Evolutionary conservation across 2,797 vertebrate species (phyloP).

Genomic region (Pipistrellus pygmaeus): DNA sequence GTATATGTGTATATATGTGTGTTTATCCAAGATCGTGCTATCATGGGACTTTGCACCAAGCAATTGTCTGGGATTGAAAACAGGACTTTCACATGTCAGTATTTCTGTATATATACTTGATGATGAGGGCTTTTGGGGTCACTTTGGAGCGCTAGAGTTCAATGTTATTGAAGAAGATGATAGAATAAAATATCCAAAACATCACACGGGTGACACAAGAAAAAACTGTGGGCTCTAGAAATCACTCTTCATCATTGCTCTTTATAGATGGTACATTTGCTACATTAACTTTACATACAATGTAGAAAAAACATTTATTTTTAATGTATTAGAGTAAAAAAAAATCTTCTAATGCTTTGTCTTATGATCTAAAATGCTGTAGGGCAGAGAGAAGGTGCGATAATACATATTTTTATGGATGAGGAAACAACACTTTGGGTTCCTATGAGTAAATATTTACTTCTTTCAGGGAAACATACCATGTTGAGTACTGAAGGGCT

Average conservation of each 20-base stretch:
- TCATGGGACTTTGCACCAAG: neutral
- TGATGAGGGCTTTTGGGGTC: neutral
- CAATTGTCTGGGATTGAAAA: neutral
- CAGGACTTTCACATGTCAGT: neutral
- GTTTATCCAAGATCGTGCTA: neutral
- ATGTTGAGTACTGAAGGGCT: neutral
- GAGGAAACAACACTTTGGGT: neutral
- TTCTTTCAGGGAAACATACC: neutral
- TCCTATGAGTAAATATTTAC: neutral
- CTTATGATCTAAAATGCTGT: neutral
- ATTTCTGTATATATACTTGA: neutral
- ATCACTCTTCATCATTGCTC: neutral
- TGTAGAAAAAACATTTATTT: constrained; percentile 42
- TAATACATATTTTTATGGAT: constrained; percentile 2
- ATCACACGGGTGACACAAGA: neutral
- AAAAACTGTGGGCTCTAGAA: neutral
- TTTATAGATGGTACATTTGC: neutral
- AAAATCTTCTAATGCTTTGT: constrained; percentile 7
- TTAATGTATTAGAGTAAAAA: constrained; percentile 36
- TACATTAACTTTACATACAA: neutral
- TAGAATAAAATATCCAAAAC: neutral
- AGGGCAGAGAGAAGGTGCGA: neutral
- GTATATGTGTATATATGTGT: neutral
- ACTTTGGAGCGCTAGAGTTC: too few relatives aligned
- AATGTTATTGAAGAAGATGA: neutral